Evolutionary conservation across 2,113 vertebrate genomes (phyloP).

Genomic region (Malurus cyaneus): DNA sequence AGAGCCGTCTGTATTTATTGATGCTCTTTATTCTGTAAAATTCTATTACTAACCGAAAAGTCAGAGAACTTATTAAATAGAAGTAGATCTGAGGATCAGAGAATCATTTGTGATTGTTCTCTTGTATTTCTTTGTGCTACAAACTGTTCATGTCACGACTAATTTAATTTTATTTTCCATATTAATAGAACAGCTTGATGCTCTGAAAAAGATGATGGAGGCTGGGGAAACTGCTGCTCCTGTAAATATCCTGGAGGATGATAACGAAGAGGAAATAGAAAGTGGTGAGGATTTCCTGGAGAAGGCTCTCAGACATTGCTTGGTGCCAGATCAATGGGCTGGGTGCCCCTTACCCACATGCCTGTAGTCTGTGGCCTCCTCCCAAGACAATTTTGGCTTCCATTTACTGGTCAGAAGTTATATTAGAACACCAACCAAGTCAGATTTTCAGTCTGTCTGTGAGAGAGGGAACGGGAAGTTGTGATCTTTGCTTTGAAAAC

Average conservation of each 20-base stretch:
- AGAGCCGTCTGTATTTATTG: neutral
- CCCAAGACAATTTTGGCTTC: neutral
- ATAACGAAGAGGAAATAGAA: conserved; percentile 93
- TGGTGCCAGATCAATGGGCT: neutral
- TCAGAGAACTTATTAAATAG: neutral
- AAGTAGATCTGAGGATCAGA: neutral
- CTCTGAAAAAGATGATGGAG: conserved; percentile 97
- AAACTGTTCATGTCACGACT: neutral
- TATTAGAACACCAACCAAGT: neutral
- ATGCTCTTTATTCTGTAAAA: neutral
- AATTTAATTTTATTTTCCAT: conserved; percentile 26
- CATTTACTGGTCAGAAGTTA: neutral
- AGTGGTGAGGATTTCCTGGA: conserved; percentile 76
- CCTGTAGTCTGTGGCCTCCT: neutral
- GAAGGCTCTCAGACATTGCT: neutral
- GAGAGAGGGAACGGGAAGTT: neutral
- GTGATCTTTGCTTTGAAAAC: neutral
- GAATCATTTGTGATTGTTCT: neutral
- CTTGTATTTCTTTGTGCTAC: neutral
- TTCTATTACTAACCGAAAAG: neutral
- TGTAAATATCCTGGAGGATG: conserved; percentile 91
- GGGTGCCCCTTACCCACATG: neutral
- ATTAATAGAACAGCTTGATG: conserved; percentile 91
- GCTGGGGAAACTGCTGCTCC: conserved; percentile 91
- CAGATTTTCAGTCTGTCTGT: neutral